Base-by-base conservation (phyloP, 1,140 invertebrate species). In the Pararge aegeria region DNA sequence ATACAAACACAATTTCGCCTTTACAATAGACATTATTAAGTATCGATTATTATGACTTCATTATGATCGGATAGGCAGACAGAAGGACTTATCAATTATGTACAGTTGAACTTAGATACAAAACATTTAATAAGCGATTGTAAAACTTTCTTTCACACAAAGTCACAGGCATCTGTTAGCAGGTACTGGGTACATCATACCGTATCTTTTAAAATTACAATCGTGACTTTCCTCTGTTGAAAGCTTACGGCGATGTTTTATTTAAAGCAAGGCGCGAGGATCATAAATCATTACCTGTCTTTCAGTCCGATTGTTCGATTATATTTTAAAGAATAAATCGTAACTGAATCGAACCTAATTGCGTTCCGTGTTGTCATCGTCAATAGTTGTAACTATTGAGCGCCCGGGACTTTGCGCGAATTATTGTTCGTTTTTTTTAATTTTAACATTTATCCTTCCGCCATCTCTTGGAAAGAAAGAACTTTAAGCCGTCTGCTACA, bases 201-300 rank as follows among this genome's bases (percentile, higher is more conserved):
- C 77, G 70, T 79, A 85, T 82, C 80, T 80, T 83, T 85, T 84
- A 76, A 88, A 85, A 89, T 89, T 89, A 83, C 83, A 83, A 73
- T 89, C 86, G 86, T 89, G 86, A 89, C 86, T 89, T 73, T 78
- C 80, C 73, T 73, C 66, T 72, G 79, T 73, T 81, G 83, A 88
- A 88, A 88, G 83, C 83, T 89, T 69, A 86, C 75, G 80, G 86
- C 83, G 71, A 86, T 86, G 78, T 86, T 77, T 84, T 83, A 88
- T 86, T 88, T 82, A 85, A 82, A 78, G 70, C 62, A 50, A 87
- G 83, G 86, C 83, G 85, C 79, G 80, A 85, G 69, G 49, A 48
- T 44, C 73, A 66, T 89, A 87, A 87, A 89, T 89, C 86, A 89
- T 83, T 80, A 56, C 63, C 65, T 66, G 76, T 83, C 80, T 83